A percentile compares a stretch with the other conserved stretches of the same genome.
phyloP scores from a whole-genome alignment of 2,797 vertebrate species.

The Alosa sapidissima region DNA sequence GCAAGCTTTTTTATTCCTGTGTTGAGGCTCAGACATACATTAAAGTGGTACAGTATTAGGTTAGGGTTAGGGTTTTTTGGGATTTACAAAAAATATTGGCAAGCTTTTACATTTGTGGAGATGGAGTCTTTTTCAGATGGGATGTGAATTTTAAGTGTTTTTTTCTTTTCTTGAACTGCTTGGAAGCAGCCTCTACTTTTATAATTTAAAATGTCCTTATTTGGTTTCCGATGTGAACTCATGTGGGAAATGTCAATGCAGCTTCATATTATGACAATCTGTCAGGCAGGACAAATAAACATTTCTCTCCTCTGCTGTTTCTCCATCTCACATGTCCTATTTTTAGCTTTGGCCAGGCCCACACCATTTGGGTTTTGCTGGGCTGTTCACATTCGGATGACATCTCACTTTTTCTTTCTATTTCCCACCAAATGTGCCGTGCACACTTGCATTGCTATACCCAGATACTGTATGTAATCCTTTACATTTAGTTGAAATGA shows the following conservation, averaged over 20 bases:
- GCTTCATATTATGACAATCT: neutral
- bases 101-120: neutral
- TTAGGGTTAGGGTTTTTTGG: too few species aligned
- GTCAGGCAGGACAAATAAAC: neutral
- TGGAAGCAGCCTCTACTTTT: neutral
- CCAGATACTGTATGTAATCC: too few species aligned
- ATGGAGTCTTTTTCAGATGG: neutral
- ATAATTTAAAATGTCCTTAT: conserved; percentile 3
- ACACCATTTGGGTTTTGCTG: neutral
- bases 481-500: too few species aligned
- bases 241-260: neutral
- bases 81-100: neutral
- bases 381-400: too few species aligned
- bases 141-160: neutral
- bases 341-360: neutral
- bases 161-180: neutral
- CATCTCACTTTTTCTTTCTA: neutral
- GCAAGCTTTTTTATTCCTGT: neutral
- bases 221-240: neutral
- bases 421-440: neutral
- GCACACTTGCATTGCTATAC: too few species aligned
- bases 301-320: neutral
- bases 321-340: neutral
- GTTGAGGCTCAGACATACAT: neutral
- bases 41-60: neutral